These are phyloP conservation scores for Melipona bicolor DNA, from an alignment of 2,888 invertebrate species.

Conservation along the genomic window DNA sequence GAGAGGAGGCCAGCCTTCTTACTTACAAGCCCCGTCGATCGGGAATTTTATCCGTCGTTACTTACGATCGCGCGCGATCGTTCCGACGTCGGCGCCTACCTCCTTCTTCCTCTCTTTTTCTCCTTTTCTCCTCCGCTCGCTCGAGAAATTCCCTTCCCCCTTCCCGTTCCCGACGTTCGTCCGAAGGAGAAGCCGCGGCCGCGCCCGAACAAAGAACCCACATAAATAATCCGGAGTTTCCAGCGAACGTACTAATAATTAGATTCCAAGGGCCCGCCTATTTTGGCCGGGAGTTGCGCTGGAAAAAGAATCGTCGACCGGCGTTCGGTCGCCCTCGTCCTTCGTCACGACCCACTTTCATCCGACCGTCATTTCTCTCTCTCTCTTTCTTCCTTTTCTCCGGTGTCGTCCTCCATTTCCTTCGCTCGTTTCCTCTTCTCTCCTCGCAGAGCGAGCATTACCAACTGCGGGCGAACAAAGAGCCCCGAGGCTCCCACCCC, in stretches of 20 bases:
- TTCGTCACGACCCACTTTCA: conserved; percentile 65
- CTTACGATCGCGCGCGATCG: conserved; percentile 46
- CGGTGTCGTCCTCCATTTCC: conserved; percentile 38
- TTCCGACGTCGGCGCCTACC: conserved; percentile 45
- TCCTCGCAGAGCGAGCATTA: conserved; percentile 43
- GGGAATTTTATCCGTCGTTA: conserved; percentile 53
- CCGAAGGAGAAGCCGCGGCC: conserved; percentile 38
- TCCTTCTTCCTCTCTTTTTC: conserved; percentile 32
- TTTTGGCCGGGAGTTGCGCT: conserved; percentile 74
- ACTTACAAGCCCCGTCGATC: conserved; percentile 37
- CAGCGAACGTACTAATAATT: conserved; percentile 75
- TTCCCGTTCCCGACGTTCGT: conserved; percentile 6
- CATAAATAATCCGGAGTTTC: conserved; percentile 77
- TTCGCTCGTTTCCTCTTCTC: conserved; percentile 32
- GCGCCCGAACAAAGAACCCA: conserved; percentile 72
- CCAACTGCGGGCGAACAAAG: conserved; percentile 73
- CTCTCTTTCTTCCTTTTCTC: neutral
- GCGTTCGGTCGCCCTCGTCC: neutral
- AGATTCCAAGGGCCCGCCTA: conserved; percentile 77
- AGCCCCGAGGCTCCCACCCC: conserved; percentile 57
- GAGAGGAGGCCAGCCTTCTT: conserved; percentile 9
- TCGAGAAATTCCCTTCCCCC: neutral
- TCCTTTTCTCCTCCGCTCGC: conserved; percentile 36
- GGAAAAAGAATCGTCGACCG: conserved; percentile 70
- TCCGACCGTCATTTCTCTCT: neutral